phyloP scores from a whole-genome alignment of 2,113 vertebrate genomes.

The Pardalotus punctatus region DNA sequence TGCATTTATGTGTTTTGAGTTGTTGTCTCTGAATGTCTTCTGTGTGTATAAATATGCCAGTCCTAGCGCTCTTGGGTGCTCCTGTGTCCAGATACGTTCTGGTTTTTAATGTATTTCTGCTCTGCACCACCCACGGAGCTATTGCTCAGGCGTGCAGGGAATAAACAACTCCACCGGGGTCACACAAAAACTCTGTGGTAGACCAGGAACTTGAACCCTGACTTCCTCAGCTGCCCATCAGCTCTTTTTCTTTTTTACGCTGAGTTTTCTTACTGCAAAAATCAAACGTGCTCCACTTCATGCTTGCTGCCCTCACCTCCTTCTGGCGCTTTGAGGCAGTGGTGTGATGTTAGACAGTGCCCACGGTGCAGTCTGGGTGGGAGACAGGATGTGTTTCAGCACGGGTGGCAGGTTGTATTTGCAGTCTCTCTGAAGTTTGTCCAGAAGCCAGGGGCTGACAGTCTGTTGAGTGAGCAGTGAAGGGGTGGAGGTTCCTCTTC shows the following conservation, averaged over 20 bases:
- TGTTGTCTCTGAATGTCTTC: background rate
- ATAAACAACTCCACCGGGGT: background rate
- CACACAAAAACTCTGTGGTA: background rate
- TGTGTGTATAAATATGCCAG: background rate
- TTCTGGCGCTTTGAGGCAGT: rapidly evolving
- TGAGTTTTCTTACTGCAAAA: background rate
- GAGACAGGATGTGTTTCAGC: background rate
- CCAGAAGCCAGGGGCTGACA: background rate
- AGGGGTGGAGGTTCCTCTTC: background rate
- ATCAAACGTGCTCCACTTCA: background rate
- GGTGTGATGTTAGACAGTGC: background rate
- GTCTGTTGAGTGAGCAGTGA: background rate
- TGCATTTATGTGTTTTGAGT: background rate
- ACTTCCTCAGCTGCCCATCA: background rate
- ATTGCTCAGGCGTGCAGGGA: background rate
- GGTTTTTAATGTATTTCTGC: background rate
- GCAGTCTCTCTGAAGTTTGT: background rate
- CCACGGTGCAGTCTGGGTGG: rapidly evolving
- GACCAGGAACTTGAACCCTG: slow-evolving; percentile 12
- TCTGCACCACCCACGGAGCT: background rate
- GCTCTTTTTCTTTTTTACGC: background rate
- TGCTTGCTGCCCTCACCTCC: background rate
- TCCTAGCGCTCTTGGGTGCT: background rate
- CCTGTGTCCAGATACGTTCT: background rate
- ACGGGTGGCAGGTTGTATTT: background rate